Evolutionary conservation across 2,888 invertebrate species (phyloP), one percentile per base, ranked within the genome.

Genomic region (Aelia acuminata): DNA sequence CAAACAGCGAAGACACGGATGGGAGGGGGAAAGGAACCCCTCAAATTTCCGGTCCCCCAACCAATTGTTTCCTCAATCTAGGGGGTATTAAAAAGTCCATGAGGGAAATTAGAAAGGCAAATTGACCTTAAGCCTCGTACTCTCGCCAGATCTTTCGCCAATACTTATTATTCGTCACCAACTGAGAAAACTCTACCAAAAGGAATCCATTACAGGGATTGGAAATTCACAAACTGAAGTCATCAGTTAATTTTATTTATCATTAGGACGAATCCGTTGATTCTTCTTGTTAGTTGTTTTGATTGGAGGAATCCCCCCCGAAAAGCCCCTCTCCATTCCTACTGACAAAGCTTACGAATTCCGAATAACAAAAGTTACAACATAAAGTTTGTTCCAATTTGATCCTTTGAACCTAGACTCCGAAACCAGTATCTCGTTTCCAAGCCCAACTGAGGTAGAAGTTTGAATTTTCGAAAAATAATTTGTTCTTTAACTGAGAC

Each of bases 151-250:
- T 47, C 43, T 80, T 43, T 80, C 43, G 43, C 80, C 43, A 43
- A 80, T 80, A 80, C 43, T 80, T 80, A 80, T 80, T 80, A 80
- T 80, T 80, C 80, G 80, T 80, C 80, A 80, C 43, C 80, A 80
- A 80, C 43, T 47, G 43, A 47, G 43, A 43, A 13, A 47, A 43
- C 22, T 80, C 43, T 39, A 18, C n/a, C 43, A n/a, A 47, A n/a
- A 47, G 80, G 80, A 80, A 43, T n/a, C 80, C n/a, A 43, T 39
- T 43, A 43, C 39, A 35, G 39, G 43, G 11, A 80, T 47, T 47
- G n/a, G n/a, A 80, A n/a, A 39, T 47, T 47, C 80, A 47, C 22
- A 8, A 47, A 80, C 10, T 80, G 18, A 80, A 43, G n/a, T 13
- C 0, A 43, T n/a, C 10, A 4, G 11, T n/a, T 43, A 43, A 47